Base-by-base conservation (phyloP, 1,140 invertebrate species). In the Drosophila guanche region DNA sequence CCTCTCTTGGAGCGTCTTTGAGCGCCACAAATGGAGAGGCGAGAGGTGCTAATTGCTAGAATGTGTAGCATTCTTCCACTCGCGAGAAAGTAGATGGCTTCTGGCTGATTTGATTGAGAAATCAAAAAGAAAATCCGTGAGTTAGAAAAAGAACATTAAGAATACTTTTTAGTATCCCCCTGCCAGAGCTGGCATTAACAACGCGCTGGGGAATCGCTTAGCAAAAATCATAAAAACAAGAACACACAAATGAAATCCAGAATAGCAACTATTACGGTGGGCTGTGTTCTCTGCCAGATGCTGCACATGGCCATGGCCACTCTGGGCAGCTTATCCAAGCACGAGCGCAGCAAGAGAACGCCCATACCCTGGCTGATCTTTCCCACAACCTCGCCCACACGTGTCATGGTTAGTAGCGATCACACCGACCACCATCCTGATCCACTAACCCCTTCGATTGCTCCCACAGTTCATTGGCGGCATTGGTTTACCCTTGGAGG, bases 401-500 rank as follows among this genome's bases (percentile, higher is more conserved):
- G 91, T 16, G 60, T 83, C 5, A 76, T 80, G 88, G 90, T 91
- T 40, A 51, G 63, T 56, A 23, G 0, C 12, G 4, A 16, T 4
- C 33, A 12, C 2, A 3, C 10, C 5, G 27, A 29, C 7, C 5
- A 8, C 8, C 4, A 8, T 1, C 10, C 4, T 3, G 2, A 12
- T 1, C n/a, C 12, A 7, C 2, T 43, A 20, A 47, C 3, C 0
- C 5, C 4, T 1, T 33, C n/a, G 1, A 20, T n/a, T 22, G 1
- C 0, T 5, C 3, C 14, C 1, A 1, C 27, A 91, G 90, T 89
- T 85, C 16, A 86, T 91, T 67, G 70, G 55, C 7, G 91, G 90
- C 47, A 89, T 91, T 60, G 91, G 91, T 63, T 73, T 91, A 50
- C 91, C 91, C 0, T 50, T 91, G 10, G 78, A 86, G 45, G 78